Base-by-base conservation (phyloP, 37 sponge, comb jelly and placozoan species). In the Beroe ovata region DNA sequence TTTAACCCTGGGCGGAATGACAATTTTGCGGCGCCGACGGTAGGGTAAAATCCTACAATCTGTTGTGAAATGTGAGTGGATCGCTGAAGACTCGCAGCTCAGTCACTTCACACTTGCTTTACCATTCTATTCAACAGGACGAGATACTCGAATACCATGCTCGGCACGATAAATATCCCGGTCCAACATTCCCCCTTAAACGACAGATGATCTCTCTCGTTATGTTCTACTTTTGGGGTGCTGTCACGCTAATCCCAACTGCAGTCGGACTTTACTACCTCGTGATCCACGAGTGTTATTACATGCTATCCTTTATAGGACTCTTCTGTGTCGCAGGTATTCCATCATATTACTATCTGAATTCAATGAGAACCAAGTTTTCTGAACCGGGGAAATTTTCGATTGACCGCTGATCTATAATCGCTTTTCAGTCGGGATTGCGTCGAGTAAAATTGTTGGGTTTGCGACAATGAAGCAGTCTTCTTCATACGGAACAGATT, bases 171-270 rank as follows among this genome's bases (percentile, higher is more conserved):
- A 16, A 21, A 3, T 77, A 42, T 26, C 84, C 84, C 4, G 84
- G 84, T 0, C 8, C 26, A 0, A 30, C 35, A 21, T 11, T n/a
- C 4, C 28, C 47, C 14, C 47, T 77, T 1, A 25, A 25, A 14
- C 26, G 38, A 40, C 84, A 35, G 33, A 2, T 14, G 25, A 40
- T 39, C 26, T 77, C 84, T 23, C 84, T 77, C 54, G 21, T 77
- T 25, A 39, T 77, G 84, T 77, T 77, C 54, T 77, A 77, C 54
- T 4, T 77, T 14, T 77, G 41, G 41, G n/a, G 28, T 14, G 20
- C 33, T 18, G 26, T 77, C 22, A 42, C 84, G 1, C 36, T 77
- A 0, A 42, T 21, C 18, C 84, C 54, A 0, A 35, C 54, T 42
- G 41, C 11, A 1, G 4, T 77, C 0, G 26, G 1, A 3, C 47